These are phyloP conservation scores for Numenius arquata DNA, from an alignment of 2,113 vertebrate genomes.

Conservation along the genomic window DNA sequence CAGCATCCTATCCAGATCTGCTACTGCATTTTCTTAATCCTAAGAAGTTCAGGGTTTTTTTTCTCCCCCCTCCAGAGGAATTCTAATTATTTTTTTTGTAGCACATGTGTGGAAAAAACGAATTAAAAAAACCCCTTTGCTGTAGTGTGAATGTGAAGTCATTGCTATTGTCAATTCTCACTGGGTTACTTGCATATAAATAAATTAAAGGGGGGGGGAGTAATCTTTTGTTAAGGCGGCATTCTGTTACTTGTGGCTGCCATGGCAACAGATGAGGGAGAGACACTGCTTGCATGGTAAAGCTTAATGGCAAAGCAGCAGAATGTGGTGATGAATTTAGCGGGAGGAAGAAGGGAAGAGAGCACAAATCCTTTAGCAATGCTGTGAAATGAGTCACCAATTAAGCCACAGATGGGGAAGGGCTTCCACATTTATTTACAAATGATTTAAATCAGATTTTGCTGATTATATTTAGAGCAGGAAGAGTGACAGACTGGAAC, in stretches of 20 bases:
- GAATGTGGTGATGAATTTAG: background rate
- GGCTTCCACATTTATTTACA: background rate
- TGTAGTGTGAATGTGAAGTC: background rate
- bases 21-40: conserved; percentile 30
- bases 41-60: background rate
- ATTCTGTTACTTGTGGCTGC: conserved; percentile 41
- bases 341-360: background rate
- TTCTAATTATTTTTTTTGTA: conserved; percentile 10
- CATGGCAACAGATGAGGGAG: conserved; percentile 52
- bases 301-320: conserved; percentile 5
- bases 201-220: background rate
- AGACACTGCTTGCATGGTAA: background rate
- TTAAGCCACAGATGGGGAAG: background rate
- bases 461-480: background rate
- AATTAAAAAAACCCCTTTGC: background rate
- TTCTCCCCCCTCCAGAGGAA: background rate
- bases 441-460: background rate
- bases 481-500: background rate
- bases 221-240: conserved; percentile 27
- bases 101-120: background rate
- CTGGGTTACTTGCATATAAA: conserved; percentile 44
- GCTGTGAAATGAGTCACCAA: background rate
- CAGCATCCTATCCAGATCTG: conserved; percentile 14
- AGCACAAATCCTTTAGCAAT: background rate
- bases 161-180: conserved; percentile 6